Percentiles rank a stretch among this genome's conserved stretches.
Conservation (phyloP, 1,140 invertebrate genomes). For the Lordiphosa mommai region DNA sequence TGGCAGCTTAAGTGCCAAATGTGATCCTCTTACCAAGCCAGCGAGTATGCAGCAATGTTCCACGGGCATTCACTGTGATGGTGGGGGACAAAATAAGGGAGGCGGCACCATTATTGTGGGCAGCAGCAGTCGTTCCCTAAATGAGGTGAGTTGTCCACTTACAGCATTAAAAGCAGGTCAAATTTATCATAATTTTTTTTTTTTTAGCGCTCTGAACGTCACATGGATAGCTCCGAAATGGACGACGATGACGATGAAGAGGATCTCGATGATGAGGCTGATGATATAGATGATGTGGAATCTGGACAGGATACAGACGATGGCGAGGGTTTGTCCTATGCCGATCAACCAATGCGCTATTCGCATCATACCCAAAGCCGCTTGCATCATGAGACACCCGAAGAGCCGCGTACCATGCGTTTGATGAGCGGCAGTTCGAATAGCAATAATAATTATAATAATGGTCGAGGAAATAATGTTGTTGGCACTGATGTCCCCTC, state of each 20-base stretch:
- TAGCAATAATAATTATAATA: conserved; percentile 43
- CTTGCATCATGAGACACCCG: conserved; percentile 63
- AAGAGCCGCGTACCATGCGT: conserved; percentile 59
- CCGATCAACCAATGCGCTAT: conserved; percentile 65
- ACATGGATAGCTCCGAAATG: conserved; percentile 57
- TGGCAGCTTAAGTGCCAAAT: conserved; percentile 79
- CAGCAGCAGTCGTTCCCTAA: conserved; percentile 64
- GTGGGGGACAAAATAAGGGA: conserved; percentile 35
- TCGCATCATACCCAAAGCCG: conserved; percentile 61
- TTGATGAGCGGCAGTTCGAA: conserved; percentile 50
- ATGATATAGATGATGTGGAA: conserved; percentile 58
- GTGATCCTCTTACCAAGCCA: conserved; percentile 82
- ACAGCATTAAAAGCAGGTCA: neutral
- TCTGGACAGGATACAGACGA: conserved; percentile 66
- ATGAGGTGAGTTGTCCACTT: conserved; percentile 40
- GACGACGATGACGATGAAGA: conserved; percentile 60
- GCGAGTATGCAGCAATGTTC: conserved; percentile 83
- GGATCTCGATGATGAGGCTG: conserved; percentile 46
- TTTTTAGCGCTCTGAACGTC: conserved; percentile 47
- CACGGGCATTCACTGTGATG: conserved; percentile 84
- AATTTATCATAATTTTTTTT: neutral
- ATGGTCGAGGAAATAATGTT: neutral
- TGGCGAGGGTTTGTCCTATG: conserved; percentile 53
- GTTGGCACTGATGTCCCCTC: conserved; percentile 43
- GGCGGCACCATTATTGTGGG: conserved; percentile 74